These are phyloP conservation scores for Scytalopus superciliaris DNA, from an alignment of 2,113 vertebrate genomes.

Conservation along the genomic window DNA sequence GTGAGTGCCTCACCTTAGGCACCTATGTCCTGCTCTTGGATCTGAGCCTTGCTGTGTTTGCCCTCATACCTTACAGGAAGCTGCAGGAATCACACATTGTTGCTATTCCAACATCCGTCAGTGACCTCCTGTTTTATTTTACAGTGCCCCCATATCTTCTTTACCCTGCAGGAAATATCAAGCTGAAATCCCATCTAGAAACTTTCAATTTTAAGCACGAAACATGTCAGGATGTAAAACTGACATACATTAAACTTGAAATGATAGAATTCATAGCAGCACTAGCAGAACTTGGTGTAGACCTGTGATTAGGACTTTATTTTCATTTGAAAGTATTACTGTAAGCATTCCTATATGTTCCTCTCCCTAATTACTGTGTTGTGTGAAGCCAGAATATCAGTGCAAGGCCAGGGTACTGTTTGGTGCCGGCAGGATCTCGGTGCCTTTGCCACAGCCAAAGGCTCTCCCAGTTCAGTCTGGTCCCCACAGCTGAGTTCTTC, in stretches of 20 bases:
- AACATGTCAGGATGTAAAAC: background rate
- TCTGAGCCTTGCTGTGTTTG: background rate
- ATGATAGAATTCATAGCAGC: background rate
- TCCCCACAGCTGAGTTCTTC: background rate
- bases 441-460: background rate
- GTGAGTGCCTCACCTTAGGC: background rate
- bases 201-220: background rate
- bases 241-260: background rate
- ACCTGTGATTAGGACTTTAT: background rate
- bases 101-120: background rate
- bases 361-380: background rate
- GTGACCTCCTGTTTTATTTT: constrained; percentile 20
- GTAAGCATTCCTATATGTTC: background rate
- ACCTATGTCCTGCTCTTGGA: background rate
- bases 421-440: background rate
- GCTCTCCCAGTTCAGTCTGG: background rate
- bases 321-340: background rate
- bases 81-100: background rate
- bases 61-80: background rate
- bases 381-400: background rate
- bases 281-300: background rate
- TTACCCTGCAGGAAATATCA: background rate
- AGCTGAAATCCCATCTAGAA: background rate
- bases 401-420: background rate
- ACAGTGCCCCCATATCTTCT: background rate